phyloP scores from a whole-genome alignment of 1,140 invertebrate species.

The Phenacoccus solenopsis region DNA sequence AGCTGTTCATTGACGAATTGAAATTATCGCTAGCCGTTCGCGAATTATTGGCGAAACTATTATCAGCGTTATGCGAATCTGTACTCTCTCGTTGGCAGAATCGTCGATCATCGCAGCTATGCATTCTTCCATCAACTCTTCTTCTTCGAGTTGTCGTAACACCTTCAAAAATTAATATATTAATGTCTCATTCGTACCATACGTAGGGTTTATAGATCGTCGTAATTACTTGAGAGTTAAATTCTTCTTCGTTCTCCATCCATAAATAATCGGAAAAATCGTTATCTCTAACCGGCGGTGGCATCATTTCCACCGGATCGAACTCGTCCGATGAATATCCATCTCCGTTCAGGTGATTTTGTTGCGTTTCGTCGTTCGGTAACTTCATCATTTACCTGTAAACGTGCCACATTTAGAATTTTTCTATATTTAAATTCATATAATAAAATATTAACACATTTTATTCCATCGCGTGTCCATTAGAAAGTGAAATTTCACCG shows the following conservation, averaged over 20 bases:
- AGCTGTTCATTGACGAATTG: neutral
- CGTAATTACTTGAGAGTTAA: conserved; percentile 66
- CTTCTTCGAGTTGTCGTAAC: conserved; percentile 70
- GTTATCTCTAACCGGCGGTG: conserved; percentile 39
- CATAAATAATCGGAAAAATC: conserved; percentile 80
- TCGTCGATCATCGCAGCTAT: conserved; percentile 69
- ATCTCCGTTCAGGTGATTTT: neutral
- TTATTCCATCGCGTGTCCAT: too few relatives aligned
- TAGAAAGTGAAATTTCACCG: neutral
- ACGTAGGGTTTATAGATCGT: neutral
- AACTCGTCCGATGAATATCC: neutral
- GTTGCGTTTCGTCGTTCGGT: neutral
- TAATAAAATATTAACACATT: too few relatives aligned
- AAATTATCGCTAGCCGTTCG: neutral
- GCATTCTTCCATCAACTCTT: conserved; percentile 74
- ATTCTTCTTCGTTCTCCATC: conserved; percentile 85
- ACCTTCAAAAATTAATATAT: conserved; percentile 41
- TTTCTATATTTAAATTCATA: neutral
- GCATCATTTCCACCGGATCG: neutral
- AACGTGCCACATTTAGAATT: neutral
- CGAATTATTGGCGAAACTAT: neutral
- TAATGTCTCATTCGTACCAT: neutral
- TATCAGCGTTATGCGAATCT: neutral
- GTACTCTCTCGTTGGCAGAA: neutral
- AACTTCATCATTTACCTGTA: neutral